Percentiles rank a stretch among this genome's conserved stretches.
Conservation (phyloP, 2,797 vertebrate genomes). For the Tympanoctomys barrerae region DNA sequence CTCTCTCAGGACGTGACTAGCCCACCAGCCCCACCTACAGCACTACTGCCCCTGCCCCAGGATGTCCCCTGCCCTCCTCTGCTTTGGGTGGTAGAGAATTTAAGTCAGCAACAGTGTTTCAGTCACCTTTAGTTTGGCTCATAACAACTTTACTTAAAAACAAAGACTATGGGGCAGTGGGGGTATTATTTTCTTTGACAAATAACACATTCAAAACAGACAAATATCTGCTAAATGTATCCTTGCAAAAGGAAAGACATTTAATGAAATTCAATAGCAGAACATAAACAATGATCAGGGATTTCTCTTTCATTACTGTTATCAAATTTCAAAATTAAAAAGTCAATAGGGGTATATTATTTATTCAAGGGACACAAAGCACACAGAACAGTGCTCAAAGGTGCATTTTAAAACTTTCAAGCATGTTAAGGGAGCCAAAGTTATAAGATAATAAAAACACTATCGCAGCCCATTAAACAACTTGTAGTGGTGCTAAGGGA, state of each 20-base stretch:
- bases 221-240: conserved; percentile 42
- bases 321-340: conserved; percentile 83
- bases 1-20: background rate
- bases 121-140: background rate
- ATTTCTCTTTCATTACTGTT: conserved; percentile 78
- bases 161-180: conserved; percentile 39
- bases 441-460: conserved; percentile 83
- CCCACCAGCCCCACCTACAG: background rate
- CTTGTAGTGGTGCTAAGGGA: conserved; percentile 70
- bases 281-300: conserved; percentile 70
- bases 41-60: too few relatives aligned
- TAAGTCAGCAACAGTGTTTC: background rate
- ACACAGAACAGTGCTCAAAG: conserved; percentile 77
- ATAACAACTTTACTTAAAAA: background rate
- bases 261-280: conserved; percentile 70
- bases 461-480: conserved; percentile 79
- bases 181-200: background rate
- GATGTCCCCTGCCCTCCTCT: background rate
- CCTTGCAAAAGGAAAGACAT: conserved; percentile 53
- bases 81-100: background rate
- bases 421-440: conserved; percentile 72
- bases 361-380: conserved; percentile 79
- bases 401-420: conserved; percentile 77
- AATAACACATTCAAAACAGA: conserved; percentile 62
- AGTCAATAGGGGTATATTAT: conserved; percentile 79